phyloP scores from a whole-genome alignment of 2,797 vertebrate genomes.

The Tragelaphus eurycerus region DNA sequence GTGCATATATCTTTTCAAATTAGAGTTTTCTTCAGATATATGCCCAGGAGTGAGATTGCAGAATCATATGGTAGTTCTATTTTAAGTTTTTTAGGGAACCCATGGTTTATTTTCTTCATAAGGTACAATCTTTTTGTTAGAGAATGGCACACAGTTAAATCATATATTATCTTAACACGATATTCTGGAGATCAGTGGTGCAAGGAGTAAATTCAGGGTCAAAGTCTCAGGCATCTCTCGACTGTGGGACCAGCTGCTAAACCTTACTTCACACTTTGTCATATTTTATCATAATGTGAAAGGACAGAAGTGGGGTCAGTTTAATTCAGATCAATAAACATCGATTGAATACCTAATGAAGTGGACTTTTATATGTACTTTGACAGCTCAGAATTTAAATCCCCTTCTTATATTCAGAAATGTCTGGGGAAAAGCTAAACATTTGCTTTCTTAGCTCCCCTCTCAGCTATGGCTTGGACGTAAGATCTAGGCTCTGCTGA shows the following conservation, averaged over 20 bases:
- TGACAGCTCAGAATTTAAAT: not conserved
- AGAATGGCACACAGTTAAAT: not conserved
- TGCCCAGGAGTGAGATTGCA: not conserved
- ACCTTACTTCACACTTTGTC: not conserved
- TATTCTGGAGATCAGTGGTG: not conserved
- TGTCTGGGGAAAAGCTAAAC: not conserved
- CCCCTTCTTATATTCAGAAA: not conserved
- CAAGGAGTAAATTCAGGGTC: not conserved
- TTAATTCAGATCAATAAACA: not conserved
- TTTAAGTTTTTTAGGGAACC: not conserved
- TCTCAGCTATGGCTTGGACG: not conserved
- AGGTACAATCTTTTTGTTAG: not conserved
- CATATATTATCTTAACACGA: not conserved
- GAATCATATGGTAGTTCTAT: not conserved
- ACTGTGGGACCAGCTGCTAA: not conserved
- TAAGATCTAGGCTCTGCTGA: not conserved
- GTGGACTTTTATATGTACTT: not conserved
- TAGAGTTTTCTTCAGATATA: not conserved
- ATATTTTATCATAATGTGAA: not conserved
- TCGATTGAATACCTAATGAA: not conserved
- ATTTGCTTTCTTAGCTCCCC: not conserved
- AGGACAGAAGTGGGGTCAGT: not conserved
- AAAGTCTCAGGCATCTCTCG: not conserved
- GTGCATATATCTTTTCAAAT: not conserved
- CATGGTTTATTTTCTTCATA: conserved; percentile 22